Evolutionary conservation across 2,888 invertebrate genomes (phyloP).

Genomic region (Drosophila kokeensis): DNA sequence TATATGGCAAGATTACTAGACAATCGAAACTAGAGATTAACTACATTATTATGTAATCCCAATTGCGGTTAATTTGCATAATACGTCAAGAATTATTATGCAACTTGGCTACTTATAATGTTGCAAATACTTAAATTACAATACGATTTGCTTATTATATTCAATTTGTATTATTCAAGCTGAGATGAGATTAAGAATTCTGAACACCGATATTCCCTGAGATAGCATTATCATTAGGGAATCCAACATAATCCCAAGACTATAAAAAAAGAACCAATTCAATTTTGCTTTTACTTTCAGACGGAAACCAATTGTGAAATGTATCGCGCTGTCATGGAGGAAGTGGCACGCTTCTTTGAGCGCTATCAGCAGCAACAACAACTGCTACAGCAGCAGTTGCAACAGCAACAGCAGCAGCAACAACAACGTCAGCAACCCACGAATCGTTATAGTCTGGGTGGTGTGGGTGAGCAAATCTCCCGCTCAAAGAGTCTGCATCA

Average conservation of each 20-base stretch:
- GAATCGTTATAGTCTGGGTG: conserved; percentile 58
- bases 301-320: conserved; percentile 89
- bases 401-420: conserved; percentile 54
- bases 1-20: neutral
- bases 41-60: neutral
- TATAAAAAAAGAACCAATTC: neutral
- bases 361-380: conserved; percentile 84
- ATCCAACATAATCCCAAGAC: too few relatives aligned
- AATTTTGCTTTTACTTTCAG: conserved; percentile 81
- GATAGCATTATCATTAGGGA: neutral
- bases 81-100: conserved; percentile 1
- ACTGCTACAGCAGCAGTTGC: conserved; percentile 56
- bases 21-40: conserved; percentile 11
- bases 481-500: conserved; percentile 85
- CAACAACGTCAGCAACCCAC: conserved; percentile 40
- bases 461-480: conserved; percentile 81
- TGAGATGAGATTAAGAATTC: neutral
- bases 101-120: neutral
- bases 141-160: accelerated
- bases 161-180: neutral
- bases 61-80: conserved; percentile 13
- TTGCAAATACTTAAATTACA: neutral
- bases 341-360: conserved; percentile 88
- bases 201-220: accelerated
- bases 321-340: conserved; percentile 89